Percentiles rank a stretch among this genome's conserved stretches.
Conservation (phyloP, 1,140 invertebrate genomes). For the Zaprionus kolodkinae region DNA sequence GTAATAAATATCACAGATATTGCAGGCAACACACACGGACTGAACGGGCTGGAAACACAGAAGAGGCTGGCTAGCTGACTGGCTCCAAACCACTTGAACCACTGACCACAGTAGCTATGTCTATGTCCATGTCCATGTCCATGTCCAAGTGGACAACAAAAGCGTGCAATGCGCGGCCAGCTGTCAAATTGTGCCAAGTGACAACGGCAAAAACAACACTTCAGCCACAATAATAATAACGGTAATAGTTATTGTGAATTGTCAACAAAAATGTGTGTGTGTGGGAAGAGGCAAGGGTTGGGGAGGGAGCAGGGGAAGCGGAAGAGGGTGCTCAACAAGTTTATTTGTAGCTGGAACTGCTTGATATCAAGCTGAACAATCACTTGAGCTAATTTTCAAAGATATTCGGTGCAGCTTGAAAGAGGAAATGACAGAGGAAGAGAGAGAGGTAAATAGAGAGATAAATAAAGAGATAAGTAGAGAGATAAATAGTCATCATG, state of each 20-base stretch:
- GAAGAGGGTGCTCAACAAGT: slow-evolving; percentile 5
- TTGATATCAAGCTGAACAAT: slow-evolving; percentile 2
- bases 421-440: background rate
- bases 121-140: slow-evolving; percentile 37
- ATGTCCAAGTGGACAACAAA: slow-evolving; percentile 37
- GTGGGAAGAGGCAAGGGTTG: background rate
- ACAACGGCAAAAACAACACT: slow-evolving; percentile 12
- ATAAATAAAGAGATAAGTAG: too few relatives aligned
- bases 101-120: slow-evolving; percentile 31
- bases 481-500: background rate
- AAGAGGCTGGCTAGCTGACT: background rate
- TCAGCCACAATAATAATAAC: slow-evolving; percentile 26
- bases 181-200: slow-evolving; percentile 30
- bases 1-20: slow-evolving; percentile 22
- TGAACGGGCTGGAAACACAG: background rate
- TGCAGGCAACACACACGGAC: slow-evolving; percentile 7
- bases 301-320: too few relatives aligned
- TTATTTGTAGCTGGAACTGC: slow-evolving; percentile 10
- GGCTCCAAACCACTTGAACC: slow-evolving; percentile 12
- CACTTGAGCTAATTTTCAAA: slow-evolving; percentile 6
- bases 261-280: slow-evolving; percentile 17
- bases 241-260: slow-evolving; percentile 36
- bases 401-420: slow-evolving; percentile 4
- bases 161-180: slow-evolving; percentile 28
- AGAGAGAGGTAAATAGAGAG: too few relatives aligned